phyloP scores from a whole-genome alignment of 2,888 invertebrate species.

The Parasteatoda lunata region DNA sequence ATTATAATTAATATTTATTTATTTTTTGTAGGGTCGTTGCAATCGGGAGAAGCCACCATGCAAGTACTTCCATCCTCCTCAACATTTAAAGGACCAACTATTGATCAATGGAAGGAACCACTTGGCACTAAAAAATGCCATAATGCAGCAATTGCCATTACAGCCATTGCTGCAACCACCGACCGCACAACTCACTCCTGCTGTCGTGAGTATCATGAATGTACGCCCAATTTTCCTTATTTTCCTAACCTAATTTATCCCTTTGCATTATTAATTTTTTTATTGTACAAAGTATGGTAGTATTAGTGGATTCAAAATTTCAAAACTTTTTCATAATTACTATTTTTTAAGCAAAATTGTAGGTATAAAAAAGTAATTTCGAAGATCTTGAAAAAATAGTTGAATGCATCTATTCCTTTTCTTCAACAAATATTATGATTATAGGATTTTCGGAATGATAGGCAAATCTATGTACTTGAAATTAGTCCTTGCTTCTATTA shows the following conservation, averaged over 20 bases:
- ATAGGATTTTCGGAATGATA: too few relatives aligned
- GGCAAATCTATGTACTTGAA: too few relatives aligned
- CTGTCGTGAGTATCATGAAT: constrained; percentile 83
- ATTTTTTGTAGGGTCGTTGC: constrained; percentile 93
- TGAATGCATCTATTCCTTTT: too few relatives aligned
- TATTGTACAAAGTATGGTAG: background rate
- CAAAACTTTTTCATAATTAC: too few relatives aligned
- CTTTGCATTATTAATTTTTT: background rate
- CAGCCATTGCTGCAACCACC: constrained; percentile 88
- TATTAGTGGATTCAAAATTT: too few relatives aligned
- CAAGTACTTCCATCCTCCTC: constrained; percentile 99
- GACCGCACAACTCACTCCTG: constrained; percentile 88
- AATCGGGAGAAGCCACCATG: constrained; percentile 99
- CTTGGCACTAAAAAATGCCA: constrained; percentile 97
- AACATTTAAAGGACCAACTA: constrained; percentile 99
- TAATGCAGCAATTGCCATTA: constrained; percentile 97
- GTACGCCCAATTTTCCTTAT: constrained; percentile 37
- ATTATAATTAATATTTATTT: too few relatives aligned
- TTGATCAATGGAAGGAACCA: constrained; percentile 99
- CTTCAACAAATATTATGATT: too few relatives aligned
- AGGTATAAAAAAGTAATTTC: too few relatives aligned
- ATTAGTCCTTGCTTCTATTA: too few relatives aligned
- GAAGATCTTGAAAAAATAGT: too few relatives aligned
- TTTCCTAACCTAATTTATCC: constrained; percentile 20
- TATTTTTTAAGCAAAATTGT: too few relatives aligned